These are phyloP conservation scores for Pantherophis alleghaniensis DNA, from an alignment of 2,797 vertebrate species.

Conservation along the genomic window DNA sequence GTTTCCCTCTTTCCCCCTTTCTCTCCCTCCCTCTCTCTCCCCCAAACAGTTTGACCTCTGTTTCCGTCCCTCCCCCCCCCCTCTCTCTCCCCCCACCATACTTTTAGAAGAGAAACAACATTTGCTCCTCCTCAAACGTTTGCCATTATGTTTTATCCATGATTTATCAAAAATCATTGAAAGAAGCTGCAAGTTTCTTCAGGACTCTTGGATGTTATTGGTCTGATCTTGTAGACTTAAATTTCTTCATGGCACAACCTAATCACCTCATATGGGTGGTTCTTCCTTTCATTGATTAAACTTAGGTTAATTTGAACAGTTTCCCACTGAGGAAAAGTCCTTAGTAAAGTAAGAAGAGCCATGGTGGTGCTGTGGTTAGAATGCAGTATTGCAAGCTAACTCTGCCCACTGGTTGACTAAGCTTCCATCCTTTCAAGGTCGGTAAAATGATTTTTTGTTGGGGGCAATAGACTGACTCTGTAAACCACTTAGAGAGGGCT, in stretches of 20 bases:
- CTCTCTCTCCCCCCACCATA: no score
- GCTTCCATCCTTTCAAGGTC: not conserved
- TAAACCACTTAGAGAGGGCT: not conserved
- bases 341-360: not conserved
- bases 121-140: not conserved
- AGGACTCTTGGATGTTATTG: not conserved
- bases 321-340: not conserved
- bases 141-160: not conserved
- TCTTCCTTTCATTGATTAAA: not conserved
- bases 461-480: not conserved
- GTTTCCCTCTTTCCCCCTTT: not conserved
- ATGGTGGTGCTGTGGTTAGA: not conserved
- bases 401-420: not conserved
- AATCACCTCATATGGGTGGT: not conserved
- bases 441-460: not conserved
- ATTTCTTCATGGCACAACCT: not conserved
- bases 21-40: no score
- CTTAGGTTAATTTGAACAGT: not conserved
- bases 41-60: no score
- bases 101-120: not conserved
- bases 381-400: not conserved
- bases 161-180: not conserved
- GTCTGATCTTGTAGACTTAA: not conserved
- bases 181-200: not conserved
- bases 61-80: no score